Base-by-base conservation (phyloP, 1,140 invertebrate species). In the Mylabris phalerata region DNA sequence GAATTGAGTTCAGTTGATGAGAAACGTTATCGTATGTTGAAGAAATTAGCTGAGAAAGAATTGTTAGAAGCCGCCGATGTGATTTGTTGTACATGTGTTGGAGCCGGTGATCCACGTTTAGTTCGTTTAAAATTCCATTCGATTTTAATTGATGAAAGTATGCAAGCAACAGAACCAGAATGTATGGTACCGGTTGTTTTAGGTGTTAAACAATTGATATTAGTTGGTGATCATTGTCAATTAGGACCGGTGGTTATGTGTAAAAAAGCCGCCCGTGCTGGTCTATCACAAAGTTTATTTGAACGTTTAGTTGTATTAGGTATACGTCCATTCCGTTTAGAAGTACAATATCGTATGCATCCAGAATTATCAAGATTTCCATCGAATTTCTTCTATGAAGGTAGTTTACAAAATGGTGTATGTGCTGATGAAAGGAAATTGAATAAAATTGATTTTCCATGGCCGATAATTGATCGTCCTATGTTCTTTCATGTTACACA, bases 311-410 rank as follows among this genome's bases (percentile, higher is more conserved):
- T 99, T 0, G 93, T 99, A 0, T 79, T 99, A 3, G 95, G 95
- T 7, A 98, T 98, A 60, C 80, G 94, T 44, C 95, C 95, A 0
- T 94, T 98, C 73, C 83, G 95, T 1, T 77, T 98, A 1, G 95
- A 98, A 76, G 98, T 99, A 2, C 98, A 99, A 73, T 99, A 99
- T 73, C 85, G 98, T 52, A 99, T 99, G 98, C 93, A 96, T 71
- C 98, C 98, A 0, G 93, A 96, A 68, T 78, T 99, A 0, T 96
- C 93, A 0, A 83, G 93, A 44, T 99, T 99, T 73, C 97, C 98
- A 0, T 98, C 95, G 0, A 98, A 99, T 74, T 98, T 99, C 75
- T 99, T 99, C 73, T 99, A 99, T 73, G 98, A 99, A 74, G 98
- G 97, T 0, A 96, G 66, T 50, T 79, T 99, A 25, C 97, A 99